Conservation (phyloP, 2,888 invertebrate species). For the Hyposoter didymator region DNA sequence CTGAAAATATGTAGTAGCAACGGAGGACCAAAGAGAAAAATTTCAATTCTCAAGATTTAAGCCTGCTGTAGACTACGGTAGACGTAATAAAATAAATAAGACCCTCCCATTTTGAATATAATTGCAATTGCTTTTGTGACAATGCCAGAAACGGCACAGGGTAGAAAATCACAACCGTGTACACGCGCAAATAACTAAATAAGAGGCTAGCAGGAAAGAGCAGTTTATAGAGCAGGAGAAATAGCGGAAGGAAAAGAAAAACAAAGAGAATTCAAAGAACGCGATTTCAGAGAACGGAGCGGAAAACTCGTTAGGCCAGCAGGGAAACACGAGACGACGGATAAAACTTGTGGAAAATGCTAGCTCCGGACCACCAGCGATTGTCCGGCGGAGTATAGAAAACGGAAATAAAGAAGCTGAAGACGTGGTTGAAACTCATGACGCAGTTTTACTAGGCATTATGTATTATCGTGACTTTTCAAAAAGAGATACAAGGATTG, state of each 20-base stretch:
- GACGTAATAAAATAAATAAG: conserved; percentile 3
- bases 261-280: neutral
- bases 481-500: neutral
- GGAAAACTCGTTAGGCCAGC: conserved; percentile 61
- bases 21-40: neutral
- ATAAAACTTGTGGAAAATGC: conserved; percentile 59
- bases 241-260: conserved; percentile 16
- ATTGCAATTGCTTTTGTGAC: conserved; percentile 14
- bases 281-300: conserved; percentile 46
- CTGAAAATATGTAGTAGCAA: neutral
- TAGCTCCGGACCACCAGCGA: conserved; percentile 50
- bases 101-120: neutral
- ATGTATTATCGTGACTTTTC: neutral
- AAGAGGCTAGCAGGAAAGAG: neutral
- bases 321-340: conserved; percentile 41
- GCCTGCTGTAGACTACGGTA: neutral
- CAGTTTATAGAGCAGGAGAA: neutral
- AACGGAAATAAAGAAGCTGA: conserved; percentile 3
- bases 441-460: neutral
- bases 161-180: neutral
- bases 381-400: conserved; percentile 38
- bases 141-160: neutral
- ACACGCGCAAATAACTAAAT: neutral
- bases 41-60: neutral
- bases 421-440: conserved; percentile 3